Percentiles rank a stretch among this genome's conserved stretches.
phyloP scores from a whole-genome alignment of 1,140 invertebrate genomes.

The Panulirus ornatus region DNA sequence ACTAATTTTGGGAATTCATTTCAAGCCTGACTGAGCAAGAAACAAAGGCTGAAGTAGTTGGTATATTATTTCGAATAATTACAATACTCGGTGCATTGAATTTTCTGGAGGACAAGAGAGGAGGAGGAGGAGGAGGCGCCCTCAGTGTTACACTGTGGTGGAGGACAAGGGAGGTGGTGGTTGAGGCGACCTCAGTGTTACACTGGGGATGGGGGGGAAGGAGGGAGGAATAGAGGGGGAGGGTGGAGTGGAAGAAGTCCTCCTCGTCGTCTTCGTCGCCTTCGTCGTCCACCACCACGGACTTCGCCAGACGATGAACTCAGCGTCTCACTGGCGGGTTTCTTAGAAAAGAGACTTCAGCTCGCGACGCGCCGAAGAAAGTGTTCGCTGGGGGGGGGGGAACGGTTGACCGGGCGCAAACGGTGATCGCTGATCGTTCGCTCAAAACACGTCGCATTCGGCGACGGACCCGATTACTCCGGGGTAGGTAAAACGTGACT shows the following conservation, averaged over 20 bases:
- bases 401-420: no score
- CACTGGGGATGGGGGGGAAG: background rate
- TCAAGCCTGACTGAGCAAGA: constrained; percentile 45
- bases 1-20: constrained; percentile 70
- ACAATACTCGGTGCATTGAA: constrained; percentile 67
- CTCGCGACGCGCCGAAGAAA: no score
- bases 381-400: background rate
- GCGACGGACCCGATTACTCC: no score
- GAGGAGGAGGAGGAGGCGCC: background rate
- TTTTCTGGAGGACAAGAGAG: constrained; percentile 37
- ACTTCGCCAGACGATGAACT: no score
- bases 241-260: background rate
- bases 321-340: no score
- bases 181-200: background rate
- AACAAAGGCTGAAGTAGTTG: constrained; percentile 49
- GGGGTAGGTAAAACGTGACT: no score
- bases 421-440: no score
- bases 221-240: background rate
- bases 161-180: background rate
- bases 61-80: constrained; percentile 69
- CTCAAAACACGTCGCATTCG: no score
- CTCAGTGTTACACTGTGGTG: no score
- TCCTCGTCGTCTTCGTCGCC: no score
- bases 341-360: no score
- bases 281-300: no score